Base-by-base conservation (phyloP, 2,888 invertebrate species). In the Pyrochroa serraticornis region DNA sequence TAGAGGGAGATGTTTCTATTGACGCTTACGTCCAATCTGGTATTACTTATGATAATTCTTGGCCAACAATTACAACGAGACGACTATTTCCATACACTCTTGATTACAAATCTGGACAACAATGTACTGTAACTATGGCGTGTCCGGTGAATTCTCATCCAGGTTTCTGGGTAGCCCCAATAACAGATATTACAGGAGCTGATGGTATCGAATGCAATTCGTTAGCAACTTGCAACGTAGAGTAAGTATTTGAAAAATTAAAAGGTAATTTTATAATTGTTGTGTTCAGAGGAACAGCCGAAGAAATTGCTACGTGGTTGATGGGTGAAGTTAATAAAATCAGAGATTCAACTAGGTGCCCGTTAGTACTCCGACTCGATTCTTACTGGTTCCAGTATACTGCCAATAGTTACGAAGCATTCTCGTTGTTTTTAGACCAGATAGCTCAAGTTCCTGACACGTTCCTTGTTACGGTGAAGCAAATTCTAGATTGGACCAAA, bases 21-120 rank as follows among this genome's bases (percentile, higher is more conserved):
- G 72, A 80, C 55, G 83, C 86, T 54, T 82, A 88, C 71, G 65
- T 75, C 0, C 76, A 82, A 8, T 71, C 78, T 13, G 81, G 77
- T 0, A 77, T 88, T 3, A 58, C 70, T 1, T 89, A 88, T 71
- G 90, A 90, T 69, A 82, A 82, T 51, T 83, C 86, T 2, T 85
- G 88, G 85, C 82, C 86, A 0, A 83, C 86, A 0, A 74, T 76
- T 12, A 62, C 64, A 0, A 63, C 79, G 49, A 82, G 82, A 32
- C 83, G 82, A 10, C 71, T 86, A 0, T 90, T 86, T 84, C 90
- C 90, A 0, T 90, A 89, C 73, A 88, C 88, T 0, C 72, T 89
- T 53, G 85, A 90, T 69, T 86, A 83, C 64, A 72, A 73, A 0
- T 81, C 83, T 0, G 80, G 62, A 8, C 85, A 87, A 72, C 83